Base-by-base conservation (phyloP, 2,797 vertebrate species). In the Poecile montanus region DNA sequence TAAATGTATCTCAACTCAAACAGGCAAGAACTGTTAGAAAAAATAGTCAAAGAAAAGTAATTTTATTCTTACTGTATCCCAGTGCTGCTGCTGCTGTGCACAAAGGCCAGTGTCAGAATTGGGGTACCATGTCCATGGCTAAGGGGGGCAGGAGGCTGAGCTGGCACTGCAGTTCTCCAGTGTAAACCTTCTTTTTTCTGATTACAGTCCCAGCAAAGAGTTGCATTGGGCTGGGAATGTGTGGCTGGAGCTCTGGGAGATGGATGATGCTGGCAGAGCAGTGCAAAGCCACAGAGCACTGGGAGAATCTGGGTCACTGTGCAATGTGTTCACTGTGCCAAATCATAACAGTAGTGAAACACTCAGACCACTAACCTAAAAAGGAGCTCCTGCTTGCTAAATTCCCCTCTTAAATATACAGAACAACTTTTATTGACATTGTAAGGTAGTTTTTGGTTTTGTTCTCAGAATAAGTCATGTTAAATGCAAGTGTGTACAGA, bases 251-350 rank as follows among this genome's bases (percentile, higher is more conserved):
- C 62, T 77, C 40, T 48, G 34, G 85, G 91, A 96, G 93, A 96
- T 45, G 81, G 88, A 87, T 91, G 94, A 34, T 0, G 6, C 79
- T 91, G 72, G 77, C 88, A 94, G 45, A 85, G 83, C 83, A 34
- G 42, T 14, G 71, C 89, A 87, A 76, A 94, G 83, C 57, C 88
- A 78, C 79, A 51, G 82, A 25, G 61, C 74, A 48, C 77, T 34
- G 85, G 83, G 48, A 90, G 74, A 96, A 95, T 85, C 91, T 94
- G 71, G 63, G 90, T 92, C 91, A 91, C 48, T 94, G 89, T 92
- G 88, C 83, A 44, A 73, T 61, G 71, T 11, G 53, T 30, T 70
- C 71, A 74, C 88, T 67, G 85, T 94, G 89, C 94, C 85, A 94
- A 48, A 79, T 68, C 84, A 26, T 44, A 51, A 1, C 48, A 67